These are phyloP conservation scores for Hirtodrosophila cameraria DNA, from an alignment of 2,888 invertebrate species.

Conservation along the genomic window DNA sequence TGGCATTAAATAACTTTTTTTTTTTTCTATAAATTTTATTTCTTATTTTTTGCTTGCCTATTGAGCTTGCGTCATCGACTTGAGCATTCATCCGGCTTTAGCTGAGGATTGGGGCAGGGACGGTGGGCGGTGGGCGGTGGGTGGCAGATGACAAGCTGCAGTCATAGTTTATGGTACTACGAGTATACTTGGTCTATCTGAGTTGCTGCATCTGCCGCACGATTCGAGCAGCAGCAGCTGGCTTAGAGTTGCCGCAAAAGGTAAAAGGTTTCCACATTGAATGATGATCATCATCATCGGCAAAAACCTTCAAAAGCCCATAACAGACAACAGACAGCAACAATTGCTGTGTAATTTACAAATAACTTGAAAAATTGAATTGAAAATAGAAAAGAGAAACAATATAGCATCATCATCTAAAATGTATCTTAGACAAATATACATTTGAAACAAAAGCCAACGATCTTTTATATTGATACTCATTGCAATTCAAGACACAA, in stretches of 20 bases:
- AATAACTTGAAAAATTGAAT: conserved; percentile 40
- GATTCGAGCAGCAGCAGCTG: conserved; percentile 35
- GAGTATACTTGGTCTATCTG: conserved; percentile 43
- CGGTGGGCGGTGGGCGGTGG: too few species aligned
- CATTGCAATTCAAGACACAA: conserved; percentile 15
- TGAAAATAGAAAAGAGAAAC: conserved; percentile 56
- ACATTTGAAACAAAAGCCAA: neutral
- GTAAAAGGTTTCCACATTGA: conserved; percentile 55
- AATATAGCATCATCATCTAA: conserved; percentile 18
- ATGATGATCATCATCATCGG: conserved; percentile 40
- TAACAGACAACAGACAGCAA: conserved; percentile 30
- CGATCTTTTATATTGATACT: neutral
- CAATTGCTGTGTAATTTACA: conserved; percentile 35
- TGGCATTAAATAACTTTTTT: conserved; percentile 33
- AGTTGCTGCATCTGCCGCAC: conserved; percentile 60
- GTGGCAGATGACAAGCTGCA: conserved; percentile 10
- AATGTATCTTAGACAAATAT: conserved; percentile 23
- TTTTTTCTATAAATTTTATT: conserved; percentile 18
- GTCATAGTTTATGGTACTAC: neutral
- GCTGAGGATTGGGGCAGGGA: too few species aligned
- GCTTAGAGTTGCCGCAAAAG: conserved; percentile 20
- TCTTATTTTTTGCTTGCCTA: conserved; percentile 7
- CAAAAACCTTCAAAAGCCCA: conserved; percentile 57
- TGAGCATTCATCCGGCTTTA: conserved; percentile 38
- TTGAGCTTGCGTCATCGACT: conserved; percentile 55